Evolutionary conservation across 2,888 invertebrate species (phyloP), one percentile per base, ranked within the genome.

Genomic region (Tiphia femorata): DNA sequence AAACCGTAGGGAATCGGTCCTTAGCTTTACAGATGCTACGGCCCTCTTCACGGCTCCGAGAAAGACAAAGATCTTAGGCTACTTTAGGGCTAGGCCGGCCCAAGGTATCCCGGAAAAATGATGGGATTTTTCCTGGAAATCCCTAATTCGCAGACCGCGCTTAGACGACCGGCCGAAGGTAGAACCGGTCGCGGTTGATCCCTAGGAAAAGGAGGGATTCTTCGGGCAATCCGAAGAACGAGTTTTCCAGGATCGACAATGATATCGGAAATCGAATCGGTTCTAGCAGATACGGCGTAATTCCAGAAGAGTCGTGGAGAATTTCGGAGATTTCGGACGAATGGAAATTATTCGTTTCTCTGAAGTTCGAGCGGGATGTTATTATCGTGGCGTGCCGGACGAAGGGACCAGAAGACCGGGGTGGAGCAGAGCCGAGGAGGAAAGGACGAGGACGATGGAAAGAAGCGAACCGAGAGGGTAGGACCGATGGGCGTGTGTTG

Each of bases 1-100:
- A n/a, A n/a, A n/a, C n/a, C 25, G 25, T 25, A 25, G 25, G 8
- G 6, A 8, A 44, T 48, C 40, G 16, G 27, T 38, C 30, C 49
- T 37, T 37, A 58, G 59, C 51, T 51, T 40, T 38, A 43, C 53
- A 57, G 61, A 61, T 66, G 60, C 52, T 48, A 56, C 27, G n/a
- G n/a, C 54, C 41, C 43, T 14, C 42, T 37, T 8, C 33, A 4
- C 37, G 43, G n/a, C n/a, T n/a, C n/a, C n/a, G n/a, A n/a, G n/a
- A n/a, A 42, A 58, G 58, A 65, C 57, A 65, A 69, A 65, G 46
- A 50, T 46, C 47, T 33, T 43, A 41, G 27, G 7, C 30, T 44
- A 14, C 8, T 50, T 40, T 60, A 44, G 48, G 33, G 37, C 48
- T 41, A 51, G 27, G n/a, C 6, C 30, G 12, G 12, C 3, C n/a